phyloP scores from a whole-genome alignment of 2,113 vertebrate genomes.

The Hippotragus niger region DNA sequence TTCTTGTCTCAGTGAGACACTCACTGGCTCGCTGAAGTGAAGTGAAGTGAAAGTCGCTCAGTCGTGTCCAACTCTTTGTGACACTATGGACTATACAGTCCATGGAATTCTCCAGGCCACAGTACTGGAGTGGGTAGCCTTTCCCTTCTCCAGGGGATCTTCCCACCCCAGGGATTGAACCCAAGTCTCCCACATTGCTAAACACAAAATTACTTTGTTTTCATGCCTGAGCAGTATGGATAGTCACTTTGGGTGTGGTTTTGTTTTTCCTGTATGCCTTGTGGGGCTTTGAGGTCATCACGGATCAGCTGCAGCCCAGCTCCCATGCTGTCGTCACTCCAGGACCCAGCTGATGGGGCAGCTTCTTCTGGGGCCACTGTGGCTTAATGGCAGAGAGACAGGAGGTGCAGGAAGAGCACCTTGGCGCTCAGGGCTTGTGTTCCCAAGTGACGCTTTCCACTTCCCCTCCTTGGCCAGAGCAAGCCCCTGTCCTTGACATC shows the following conservation, averaged over 20 bases:
- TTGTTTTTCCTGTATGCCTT: neutral
- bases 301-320: neutral
- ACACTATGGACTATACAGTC: neutral
- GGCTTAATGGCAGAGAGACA: neutral
- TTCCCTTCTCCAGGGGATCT: neutral
- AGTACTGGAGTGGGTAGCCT: neutral
- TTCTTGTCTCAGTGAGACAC: neutral
- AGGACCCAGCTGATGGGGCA: neutral
- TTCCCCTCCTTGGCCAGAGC: neutral
- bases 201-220: neutral
- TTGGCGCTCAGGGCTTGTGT: neutral
- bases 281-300: too few species aligned
- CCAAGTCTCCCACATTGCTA: neutral
- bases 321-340: fast-evolving
- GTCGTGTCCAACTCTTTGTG: neutral
- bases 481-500: neutral
- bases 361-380: neutral
- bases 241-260: neutral
- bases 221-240: neutral
- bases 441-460: neutral
- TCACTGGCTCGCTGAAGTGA: neutral
- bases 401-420: neutral
- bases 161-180: neutral
- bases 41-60: neutral
- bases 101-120: neutral